Conservation (phyloP, 2,113 vertebrate genomes). For the Panurus biarmicus region DNA sequence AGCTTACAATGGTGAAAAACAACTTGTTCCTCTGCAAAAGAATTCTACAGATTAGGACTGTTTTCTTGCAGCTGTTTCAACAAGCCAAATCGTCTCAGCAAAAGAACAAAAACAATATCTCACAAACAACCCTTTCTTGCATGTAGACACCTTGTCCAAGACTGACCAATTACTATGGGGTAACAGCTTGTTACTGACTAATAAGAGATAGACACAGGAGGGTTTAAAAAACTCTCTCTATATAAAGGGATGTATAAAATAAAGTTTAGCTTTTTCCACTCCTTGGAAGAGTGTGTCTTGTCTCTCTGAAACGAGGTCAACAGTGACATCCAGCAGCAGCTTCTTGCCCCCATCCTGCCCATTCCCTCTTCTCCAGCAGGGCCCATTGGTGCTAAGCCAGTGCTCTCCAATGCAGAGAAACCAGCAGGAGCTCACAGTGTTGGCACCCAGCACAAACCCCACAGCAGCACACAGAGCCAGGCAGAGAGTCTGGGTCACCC, state of each 20-base stretch:
- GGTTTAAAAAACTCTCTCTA: neutral
- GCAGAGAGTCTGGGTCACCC: no score
- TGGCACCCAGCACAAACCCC: neutral
- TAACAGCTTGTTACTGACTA: neutral
- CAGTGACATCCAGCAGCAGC: neutral
- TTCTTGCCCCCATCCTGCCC: neutral
- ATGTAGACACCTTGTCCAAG: neutral
- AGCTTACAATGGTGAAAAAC: neutral
- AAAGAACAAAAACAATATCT: neutral
- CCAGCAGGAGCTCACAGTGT: accelerated
- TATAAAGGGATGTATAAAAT: neutral
- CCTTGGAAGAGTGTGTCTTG: neutral
- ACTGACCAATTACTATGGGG: neutral
- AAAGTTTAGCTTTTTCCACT: neutral
- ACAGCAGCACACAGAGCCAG: accelerated
- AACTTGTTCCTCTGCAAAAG: neutral
- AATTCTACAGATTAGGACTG: neutral
- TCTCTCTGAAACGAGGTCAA: neutral
- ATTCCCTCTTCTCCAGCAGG: neutral
- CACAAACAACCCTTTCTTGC: neutral
- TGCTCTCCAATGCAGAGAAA: accelerated
- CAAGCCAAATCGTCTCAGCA: neutral
- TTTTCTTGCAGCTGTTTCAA: neutral
- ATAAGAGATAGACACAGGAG: neutral
- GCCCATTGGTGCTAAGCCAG: accelerated